A percentile compares a stretch with the other conserved stretches of the same genome.
phyloP scores from a whole-genome alignment of 2,113 vertebrate species.

The Entosphenus tridentatus region DNA sequence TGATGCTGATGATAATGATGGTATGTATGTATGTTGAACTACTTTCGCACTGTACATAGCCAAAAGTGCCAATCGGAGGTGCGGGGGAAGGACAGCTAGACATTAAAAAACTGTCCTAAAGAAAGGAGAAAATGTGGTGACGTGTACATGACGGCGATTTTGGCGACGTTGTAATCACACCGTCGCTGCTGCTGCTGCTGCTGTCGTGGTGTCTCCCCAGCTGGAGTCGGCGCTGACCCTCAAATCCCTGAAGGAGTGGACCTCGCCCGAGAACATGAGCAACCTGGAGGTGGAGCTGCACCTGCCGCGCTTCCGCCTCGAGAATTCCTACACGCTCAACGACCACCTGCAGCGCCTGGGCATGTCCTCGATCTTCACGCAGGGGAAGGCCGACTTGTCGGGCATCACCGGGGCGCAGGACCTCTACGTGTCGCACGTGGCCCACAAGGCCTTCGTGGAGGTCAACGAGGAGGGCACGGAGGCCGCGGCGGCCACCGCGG shows the following conservation, averaged over 20 bases:
- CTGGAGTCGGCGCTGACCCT: conserved; percentile 41
- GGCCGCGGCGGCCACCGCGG: conserved; percentile 54
- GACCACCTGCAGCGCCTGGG: conserved; percentile 31
- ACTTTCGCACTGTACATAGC: too few species aligned
- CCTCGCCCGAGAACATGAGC: conserved; percentile 24
- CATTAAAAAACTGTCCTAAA: too few species aligned
- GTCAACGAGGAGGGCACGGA: conserved; percentile 80
- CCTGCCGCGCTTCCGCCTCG: conserved; percentile 61
- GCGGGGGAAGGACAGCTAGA: too few species aligned
- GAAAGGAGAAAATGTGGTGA: too few species aligned
- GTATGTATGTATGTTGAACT: too few species aligned
- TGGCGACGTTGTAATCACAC: too few species aligned
- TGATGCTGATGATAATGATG: too few species aligned
- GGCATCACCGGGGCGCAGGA: conserved; percentile 37
- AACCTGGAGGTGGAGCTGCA: conserved; percentile 23
- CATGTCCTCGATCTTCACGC: conserved; percentile 35
- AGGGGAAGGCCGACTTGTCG: conserved; percentile 34
- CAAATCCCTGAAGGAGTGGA: conserved; percentile 51
- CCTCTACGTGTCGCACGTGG: conserved; percentile 45
- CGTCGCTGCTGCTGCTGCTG: too few species aligned
- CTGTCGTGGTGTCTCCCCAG: conserved; percentile 17
- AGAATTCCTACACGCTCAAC: conserved; percentile 39
- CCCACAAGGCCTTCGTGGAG: conserved; percentile 64
- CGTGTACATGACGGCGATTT: too few species aligned
- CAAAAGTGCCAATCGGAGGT: too few species aligned